Base-by-base conservation (phyloP, 2,888 invertebrate genomes). In the Epirrhoe alternata region DNA sequence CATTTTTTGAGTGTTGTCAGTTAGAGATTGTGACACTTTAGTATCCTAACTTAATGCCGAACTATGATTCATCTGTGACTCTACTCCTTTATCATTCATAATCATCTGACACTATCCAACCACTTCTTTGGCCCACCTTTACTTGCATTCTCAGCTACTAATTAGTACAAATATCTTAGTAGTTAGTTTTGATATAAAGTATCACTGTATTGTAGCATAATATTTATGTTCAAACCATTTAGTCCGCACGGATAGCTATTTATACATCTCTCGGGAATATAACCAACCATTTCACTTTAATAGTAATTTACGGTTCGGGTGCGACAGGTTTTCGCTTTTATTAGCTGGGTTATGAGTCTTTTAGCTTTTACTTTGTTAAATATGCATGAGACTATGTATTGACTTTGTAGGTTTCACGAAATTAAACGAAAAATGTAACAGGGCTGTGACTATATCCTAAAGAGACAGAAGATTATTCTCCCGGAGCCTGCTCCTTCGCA, bases 231-330 rank as follows among this genome's bases (percentile, higher is more conserved):
- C 49, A 30, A n/a, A 60, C 7, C 55, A 58, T 55, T 68, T 61
- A 66, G 56, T 61, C 57, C 45, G 65, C 56, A 66, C 49, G 64
- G 38, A 50, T 49, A 16, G 50, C 61, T 61, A 66, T 66, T 61
- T 61, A 53, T 54, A 45, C 31, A 56, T 31, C 67, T 55, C 63
- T 3, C 35, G 63, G 63, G 60, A 63, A 56, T 42, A 42, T 42
- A 42, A 42, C 38, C 51, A 54, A 30, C 63, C 47, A 16, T 51
- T 57, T 30, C 42, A 17, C 57, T 47, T 14, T 66, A 66, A 61
- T 66, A 42, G 53, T 59, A 59, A 59, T 72, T 60, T 68, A 66
- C 58, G 51, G 49, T 30, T 57, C 31, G 57, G 51, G n/a, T 58
- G 62, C 54, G 54, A 62, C 58, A 62, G 54, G 50, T 62, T 62